These are phyloP conservation scores for Sebastes miniatus DNA, from an alignment of 2,797 vertebrate species.

Conservation along the genomic window DNA sequence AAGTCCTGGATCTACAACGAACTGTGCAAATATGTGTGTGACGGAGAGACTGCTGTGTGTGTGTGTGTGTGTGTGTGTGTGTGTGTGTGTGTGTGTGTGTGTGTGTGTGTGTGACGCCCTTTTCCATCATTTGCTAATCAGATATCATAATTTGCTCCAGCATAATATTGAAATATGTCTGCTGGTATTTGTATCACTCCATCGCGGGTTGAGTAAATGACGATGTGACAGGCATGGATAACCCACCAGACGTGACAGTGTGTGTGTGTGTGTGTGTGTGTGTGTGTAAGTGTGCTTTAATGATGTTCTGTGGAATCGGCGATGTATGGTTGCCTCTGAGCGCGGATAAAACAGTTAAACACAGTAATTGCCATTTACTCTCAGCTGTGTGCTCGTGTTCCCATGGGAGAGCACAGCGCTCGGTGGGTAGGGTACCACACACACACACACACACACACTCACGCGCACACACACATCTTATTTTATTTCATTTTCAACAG, in stretches of 20 bases:
- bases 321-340: slow-evolving; percentile 69
- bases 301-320: slow-evolving; percentile 67
- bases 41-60: background rate
- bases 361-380: slow-evolving; percentile 79
- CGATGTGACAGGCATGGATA: slow-evolving; percentile 73
- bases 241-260: slow-evolving; percentile 42
- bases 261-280: slow-evolving; percentile 19
- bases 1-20: slow-evolving; percentile 3
- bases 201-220: slow-evolving; percentile 67
- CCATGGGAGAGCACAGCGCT: slow-evolving; percentile 63
- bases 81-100: no score
- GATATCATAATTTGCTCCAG: slow-evolving; percentile 65
- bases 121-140: slow-evolving; percentile 67
- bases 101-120: background rate
- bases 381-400: slow-evolving; percentile 68
- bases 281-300: slow-evolving; percentile 62
- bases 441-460: slow-evolving; percentile 9
- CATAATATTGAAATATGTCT: slow-evolving; percentile 69
- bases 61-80: background rate
- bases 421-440: slow-evolving; percentile 16
- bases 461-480: slow-evolving; percentile 14
- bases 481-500: slow-evolving; percentile 27
- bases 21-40: slow-evolving; percentile 2
- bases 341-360: slow-evolving; percentile 74
- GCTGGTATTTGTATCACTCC: slow-evolving; percentile 65